Percentiles rank a stretch among this genome's conserved stretches.
phyloP scores from a whole-genome alignment of 2,888 invertebrate species.

The Lysandra bellargus region DNA sequence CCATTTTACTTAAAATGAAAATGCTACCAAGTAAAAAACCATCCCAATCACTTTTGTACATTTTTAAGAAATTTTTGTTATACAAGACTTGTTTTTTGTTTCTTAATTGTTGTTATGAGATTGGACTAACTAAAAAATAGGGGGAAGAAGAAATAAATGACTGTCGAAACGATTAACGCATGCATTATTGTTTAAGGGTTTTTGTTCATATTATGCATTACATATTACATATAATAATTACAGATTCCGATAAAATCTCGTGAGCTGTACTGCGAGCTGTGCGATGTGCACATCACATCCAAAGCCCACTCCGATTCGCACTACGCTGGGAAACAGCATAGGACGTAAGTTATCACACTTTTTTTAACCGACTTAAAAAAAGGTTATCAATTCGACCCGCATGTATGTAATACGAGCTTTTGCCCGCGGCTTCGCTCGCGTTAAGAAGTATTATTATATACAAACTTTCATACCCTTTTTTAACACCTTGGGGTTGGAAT shows the following conservation, averaged over 20 bases:
- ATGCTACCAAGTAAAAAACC: not conserved
- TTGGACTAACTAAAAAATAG: not conserved
- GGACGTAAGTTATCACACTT: conserved; percentile 53
- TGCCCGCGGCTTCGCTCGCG: no score
- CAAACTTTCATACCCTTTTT: no score
- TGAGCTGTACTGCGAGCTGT: conserved; percentile 71
- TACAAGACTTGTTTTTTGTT: not conserved
- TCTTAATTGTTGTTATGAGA: not conserved
- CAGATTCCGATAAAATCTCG: conserved; percentile 63
- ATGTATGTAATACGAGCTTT: no score
- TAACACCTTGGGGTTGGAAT: no score
- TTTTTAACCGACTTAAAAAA: not conserved
- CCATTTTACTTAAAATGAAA: not conserved
- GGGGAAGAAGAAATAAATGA: not conserved
- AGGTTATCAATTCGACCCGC: no score
- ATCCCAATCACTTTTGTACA: not conserved
- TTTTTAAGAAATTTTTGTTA: not conserved
- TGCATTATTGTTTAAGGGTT: not conserved
- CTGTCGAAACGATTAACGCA: not conserved
- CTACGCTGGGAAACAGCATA: conserved; percentile 73
- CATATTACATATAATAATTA: conserved; percentile 30
- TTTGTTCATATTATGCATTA: not conserved
- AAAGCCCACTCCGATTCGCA: conserved; percentile 73
- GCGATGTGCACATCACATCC: conserved; percentile 75
- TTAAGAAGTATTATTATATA: no score